Evolutionary conservation across 2,113 vertebrate species (phyloP).

Genomic region (Coptodon rendalli): DNA sequence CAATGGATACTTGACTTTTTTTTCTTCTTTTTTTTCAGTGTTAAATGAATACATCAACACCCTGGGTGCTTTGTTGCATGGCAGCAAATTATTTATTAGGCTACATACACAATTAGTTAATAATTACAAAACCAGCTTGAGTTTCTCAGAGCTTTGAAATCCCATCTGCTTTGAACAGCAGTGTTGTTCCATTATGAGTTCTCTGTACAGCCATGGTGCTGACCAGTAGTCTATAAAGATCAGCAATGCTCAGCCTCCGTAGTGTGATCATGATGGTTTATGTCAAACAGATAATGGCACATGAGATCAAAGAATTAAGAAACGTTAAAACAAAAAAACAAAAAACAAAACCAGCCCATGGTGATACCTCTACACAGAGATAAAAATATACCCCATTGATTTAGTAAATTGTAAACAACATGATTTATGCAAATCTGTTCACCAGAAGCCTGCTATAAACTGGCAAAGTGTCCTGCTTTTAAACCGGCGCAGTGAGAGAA

Average conservation of each 20-base stretch:
- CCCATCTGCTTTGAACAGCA: not conserved
- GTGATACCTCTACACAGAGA: not conserved
- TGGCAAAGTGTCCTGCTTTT: not conserved
- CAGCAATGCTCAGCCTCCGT: not conserved
- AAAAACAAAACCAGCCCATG: not conserved
- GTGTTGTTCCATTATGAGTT: not conserved
- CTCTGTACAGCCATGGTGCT: not conserved
- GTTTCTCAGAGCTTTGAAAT: not conserved
- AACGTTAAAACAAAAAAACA: not conserved
- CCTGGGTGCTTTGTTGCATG: not conserved
- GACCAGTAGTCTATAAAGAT: not conserved
- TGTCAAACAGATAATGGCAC: not conserved
- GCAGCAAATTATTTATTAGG: not conserved
- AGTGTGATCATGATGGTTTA: not conserved
- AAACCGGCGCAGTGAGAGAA: not conserved
- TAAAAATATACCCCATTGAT: not conserved
- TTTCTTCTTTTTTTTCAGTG: not conserved
- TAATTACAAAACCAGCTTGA: slow-evolving; percentile 3
- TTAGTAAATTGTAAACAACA: not conserved
- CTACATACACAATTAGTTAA: not conserved
- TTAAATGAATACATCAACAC: not conserved
- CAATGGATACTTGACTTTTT: not conserved
- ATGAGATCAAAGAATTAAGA: not conserved
- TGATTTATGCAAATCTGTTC: slow-evolving; percentile 17
- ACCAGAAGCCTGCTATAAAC: not conserved